Evolutionary conservation across 2,888 invertebrate species (phyloP).

Genomic region (Merodon equestris): DNA sequence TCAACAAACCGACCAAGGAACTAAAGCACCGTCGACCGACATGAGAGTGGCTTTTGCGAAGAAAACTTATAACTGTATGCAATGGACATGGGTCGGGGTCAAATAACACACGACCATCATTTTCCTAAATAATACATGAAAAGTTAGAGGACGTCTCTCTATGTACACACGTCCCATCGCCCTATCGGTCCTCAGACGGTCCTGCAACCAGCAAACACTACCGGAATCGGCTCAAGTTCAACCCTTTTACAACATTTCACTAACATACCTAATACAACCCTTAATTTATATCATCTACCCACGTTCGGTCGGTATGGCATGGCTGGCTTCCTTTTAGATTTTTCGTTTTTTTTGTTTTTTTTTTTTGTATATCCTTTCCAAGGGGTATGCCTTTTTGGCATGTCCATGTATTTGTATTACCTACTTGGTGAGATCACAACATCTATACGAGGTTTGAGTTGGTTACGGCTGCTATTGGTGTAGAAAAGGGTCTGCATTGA

Average conservation of each 20-base stretch:
- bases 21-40: no score
- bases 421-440: constrained; percentile 46
- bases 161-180: constrained; percentile 43
- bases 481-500: constrained; percentile 66
- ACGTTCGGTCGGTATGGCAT: constrained; percentile 51
- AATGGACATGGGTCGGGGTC: constrained; percentile 69
- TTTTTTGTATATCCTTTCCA: constrained; percentile 1
- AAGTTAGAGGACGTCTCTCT: constrained; percentile 60
- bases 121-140: constrained; percentile 67
- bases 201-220: constrained; percentile 12
- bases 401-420: background rate
- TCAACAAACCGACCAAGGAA: constrained; percentile 59
- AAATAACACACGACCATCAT: constrained; percentile 69
- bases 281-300: constrained; percentile 69
- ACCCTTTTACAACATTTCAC: constrained; percentile 61
- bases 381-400: constrained; percentile 32
- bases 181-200: constrained; percentile 14
- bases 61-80: constrained; percentile 42
- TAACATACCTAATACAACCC: constrained; percentile 67
- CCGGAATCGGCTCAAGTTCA: constrained; percentile 67
- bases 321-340: constrained; percentile 7
- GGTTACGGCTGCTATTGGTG: constrained; percentile 58
- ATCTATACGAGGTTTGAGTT: constrained; percentile 49
- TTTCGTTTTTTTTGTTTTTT: no score
- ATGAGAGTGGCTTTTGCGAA: constrained; percentile 46